Conservation (phyloP, 2,113 vertebrate genomes). For the Rhombomys opimus region DNA sequence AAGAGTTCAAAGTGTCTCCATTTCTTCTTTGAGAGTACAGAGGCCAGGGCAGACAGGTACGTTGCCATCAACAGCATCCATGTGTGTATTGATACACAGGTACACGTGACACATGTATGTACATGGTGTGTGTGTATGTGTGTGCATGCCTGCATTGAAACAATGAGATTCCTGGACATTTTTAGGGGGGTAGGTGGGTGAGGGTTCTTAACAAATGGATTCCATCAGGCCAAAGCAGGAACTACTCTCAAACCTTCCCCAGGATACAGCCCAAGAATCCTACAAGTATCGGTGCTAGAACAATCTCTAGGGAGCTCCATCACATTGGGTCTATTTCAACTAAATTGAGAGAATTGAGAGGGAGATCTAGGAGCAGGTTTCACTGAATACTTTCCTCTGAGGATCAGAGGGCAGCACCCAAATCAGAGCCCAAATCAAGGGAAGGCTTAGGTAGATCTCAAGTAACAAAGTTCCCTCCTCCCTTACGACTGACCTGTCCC, state of each 20-base stretch:
- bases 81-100: neutral
- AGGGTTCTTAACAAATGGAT: neutral
- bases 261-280: neutral
- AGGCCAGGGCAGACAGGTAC: neutral
- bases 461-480: neutral
- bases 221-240: neutral
- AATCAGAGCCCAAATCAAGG: conserved; percentile 12
- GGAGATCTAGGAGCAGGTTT: neutral
- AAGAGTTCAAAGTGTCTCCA: neutral
- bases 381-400: conserved; percentile 78
- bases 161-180: neutral
- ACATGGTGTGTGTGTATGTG: neutral
- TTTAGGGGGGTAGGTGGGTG: neutral
- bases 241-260: neutral
- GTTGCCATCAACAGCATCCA: neutral
- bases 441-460: neutral
- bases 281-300: neutral
- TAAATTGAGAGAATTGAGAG: neutral
- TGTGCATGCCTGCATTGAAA: neutral
- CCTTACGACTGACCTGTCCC: neutral
- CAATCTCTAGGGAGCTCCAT: neutral
- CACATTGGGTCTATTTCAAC: neutral
- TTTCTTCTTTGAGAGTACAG: neutral
- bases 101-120: neutral
- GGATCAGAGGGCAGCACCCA: conserved; percentile 71